Conservation (phyloP, 2,113 vertebrate genomes). For the Nannobrachium achirus region DNA sequence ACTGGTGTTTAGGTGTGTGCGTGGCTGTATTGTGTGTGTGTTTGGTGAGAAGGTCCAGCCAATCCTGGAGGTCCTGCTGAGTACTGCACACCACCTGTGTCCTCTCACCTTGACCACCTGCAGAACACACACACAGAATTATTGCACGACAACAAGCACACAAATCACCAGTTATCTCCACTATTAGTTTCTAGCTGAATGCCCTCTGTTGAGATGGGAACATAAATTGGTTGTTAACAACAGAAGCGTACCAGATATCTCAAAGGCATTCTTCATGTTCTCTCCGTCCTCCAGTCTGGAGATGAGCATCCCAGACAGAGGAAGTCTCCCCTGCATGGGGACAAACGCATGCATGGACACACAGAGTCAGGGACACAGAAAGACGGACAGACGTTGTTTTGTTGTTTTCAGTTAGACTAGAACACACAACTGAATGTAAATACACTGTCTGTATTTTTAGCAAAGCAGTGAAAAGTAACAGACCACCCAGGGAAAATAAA, state of each 20-base stretch:
- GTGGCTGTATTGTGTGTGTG: conserved; percentile 87
- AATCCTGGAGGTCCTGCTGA: conserved; percentile 91
- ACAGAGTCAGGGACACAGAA: neutral
- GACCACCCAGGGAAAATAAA: too few relatives aligned
- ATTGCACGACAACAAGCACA: too few relatives aligned
- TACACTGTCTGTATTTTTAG: too few relatives aligned
- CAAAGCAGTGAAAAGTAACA: too few relatives aligned
- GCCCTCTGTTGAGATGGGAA: too few relatives aligned
- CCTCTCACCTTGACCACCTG: conserved; percentile 91
- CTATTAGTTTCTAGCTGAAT: too few relatives aligned
- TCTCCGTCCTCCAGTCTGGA: conserved; percentile 92
- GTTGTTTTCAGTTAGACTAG: too few relatives aligned
- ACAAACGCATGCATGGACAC: conserved; percentile 12
- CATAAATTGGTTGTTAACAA: neutral
- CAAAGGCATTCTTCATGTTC: conserved; percentile 90
- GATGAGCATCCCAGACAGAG: conserved; percentile 90
- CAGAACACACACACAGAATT: conserved; percentile 3
- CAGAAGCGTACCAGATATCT: conserved; percentile 88
- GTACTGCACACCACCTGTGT: conserved; percentile 91
- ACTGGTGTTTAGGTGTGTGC: conserved; percentile 83
- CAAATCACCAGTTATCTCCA: too few relatives aligned
- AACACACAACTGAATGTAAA: too few relatives aligned
- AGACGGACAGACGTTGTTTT: too few relatives aligned
- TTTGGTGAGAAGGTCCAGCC: conserved; percentile 90
- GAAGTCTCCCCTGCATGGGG: conserved; percentile 85